Base-by-base conservation (phyloP, 2,888 invertebrate species). In the Drymonia ruficornis region DNA sequence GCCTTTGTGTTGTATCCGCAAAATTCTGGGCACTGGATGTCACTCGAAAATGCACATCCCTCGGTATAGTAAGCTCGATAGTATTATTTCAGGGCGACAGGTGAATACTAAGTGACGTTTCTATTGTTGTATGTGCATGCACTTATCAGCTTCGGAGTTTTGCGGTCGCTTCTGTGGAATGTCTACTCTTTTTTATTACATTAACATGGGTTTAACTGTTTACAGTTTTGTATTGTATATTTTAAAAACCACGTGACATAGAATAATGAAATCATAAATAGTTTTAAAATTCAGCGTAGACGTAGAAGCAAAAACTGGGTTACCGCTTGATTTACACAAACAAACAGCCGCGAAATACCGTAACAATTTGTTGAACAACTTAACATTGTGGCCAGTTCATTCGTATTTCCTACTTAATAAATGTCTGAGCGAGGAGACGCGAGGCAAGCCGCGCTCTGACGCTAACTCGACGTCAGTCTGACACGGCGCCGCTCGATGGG, bases 91-190 rank as follows among this genome's bases (percentile, higher is more conserved):
- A 78, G 68, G 76, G 73, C 78, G 84, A 77, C 86, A 84, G 81
- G 81, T 85, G 90, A 89, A 90, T 88, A 85, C 82, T 82, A 86
- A 89, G 78, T 84, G 80, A 79, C 69, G 71, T 76, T 78, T 69
- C 80, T 76, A 84, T 84, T 85, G 81, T 86, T 80, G 59, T 62
- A 57, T 65, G 67, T 66, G 67, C 61, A 65, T 66, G 67, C 65
- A 68, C 63, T 75, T 74, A 76, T 76, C 72, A 72, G 71, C 67
- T 72, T 70, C 65, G 56, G 61, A 65, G 54, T 64, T 67, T 68
- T 40, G 50, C 56, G 59, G 59, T 59, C 56, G 43, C 50, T 59
- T 9, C 40, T 51, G 18, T 55, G 7, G 13, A 45, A 52, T 56
- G 62, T 50, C 62, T 58, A 46, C 40, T 38, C 53, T 67, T 53